phyloP scores from a whole-genome alignment of 2,797 vertebrate species.

The Miichthys miiuy region DNA sequence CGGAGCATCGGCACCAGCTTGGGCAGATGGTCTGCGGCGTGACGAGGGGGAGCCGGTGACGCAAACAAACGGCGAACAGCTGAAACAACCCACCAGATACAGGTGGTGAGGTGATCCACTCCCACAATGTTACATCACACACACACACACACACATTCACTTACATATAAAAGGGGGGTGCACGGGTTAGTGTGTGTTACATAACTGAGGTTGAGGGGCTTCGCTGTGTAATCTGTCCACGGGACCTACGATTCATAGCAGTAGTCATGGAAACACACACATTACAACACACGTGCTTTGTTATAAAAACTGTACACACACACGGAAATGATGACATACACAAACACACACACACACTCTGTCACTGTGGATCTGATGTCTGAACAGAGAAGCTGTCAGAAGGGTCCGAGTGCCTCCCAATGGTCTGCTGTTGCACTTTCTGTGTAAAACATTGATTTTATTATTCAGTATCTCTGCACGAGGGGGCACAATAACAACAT shows the following conservation, averaged over 20 bases:
- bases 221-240: slow-evolving; percentile 18
- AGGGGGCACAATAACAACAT: not conserved
- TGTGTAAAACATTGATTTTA: not conserved
- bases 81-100: slow-evolving; percentile 71
- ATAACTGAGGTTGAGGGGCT: slow-evolving; percentile 43
- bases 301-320: not conserved
- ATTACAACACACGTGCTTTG: not conserved
- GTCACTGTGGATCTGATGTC: slow-evolving; percentile 6
- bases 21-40: slow-evolving; percentile 70
- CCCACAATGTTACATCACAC: slow-evolving; percentile 30
- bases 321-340: not conserved
- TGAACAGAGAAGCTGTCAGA: slow-evolving; percentile 31
- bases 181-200: slow-evolving; percentile 37
- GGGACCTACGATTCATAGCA: slow-evolving; percentile 21
- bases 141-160: slow-evolving; percentile 29
- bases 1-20: slow-evolving; percentile 16
- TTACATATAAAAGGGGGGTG: slow-evolving; percentile 3
- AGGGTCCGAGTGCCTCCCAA: slow-evolving; percentile 67
- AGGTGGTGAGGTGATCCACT: slow-evolving; percentile 61
- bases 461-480: not conserved
- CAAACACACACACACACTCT: slow-evolving; percentile 13
- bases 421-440: slow-evolving; percentile 48
- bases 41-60: slow-evolving; percentile 58
- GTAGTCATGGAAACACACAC: slow-evolving; percentile 59
- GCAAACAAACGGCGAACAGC: slow-evolving; percentile 58